Conservation (phyloP, 2,797 vertebrate species). For the Natrix natrix region DNA sequence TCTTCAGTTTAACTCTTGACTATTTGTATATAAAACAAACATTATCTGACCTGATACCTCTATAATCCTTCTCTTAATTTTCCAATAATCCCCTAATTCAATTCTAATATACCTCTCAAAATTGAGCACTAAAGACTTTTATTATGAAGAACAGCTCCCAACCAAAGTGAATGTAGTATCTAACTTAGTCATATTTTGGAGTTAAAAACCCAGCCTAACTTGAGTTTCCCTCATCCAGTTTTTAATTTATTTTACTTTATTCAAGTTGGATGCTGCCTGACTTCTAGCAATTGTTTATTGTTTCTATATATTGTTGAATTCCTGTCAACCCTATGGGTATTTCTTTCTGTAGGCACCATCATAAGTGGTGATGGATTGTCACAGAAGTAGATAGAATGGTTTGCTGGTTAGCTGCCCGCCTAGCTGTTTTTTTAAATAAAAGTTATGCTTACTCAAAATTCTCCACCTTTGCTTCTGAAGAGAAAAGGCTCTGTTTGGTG, state of each 20-base stretch:
- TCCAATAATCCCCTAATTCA: background rate
- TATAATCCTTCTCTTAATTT: background rate
- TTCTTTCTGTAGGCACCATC: background rate
- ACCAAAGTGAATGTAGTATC: background rate
- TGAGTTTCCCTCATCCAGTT: background rate
- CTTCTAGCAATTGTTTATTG: background rate
- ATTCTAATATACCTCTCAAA: background rate
- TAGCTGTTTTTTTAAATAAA: background rate
- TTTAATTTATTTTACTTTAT: background rate
- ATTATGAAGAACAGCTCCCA: background rate
- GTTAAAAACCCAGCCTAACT: background rate
- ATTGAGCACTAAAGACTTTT: background rate
- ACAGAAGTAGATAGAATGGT: background rate
- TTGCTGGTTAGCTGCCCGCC: background rate
- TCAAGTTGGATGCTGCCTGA: background rate
- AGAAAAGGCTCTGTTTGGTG: background rate
- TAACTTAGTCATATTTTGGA: background rate
- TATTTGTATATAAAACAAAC: background rate
- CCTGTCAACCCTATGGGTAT: background rate
- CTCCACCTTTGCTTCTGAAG: background rate
- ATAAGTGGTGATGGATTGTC: background rate
- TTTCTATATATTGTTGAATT: background rate
- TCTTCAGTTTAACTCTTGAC: background rate
- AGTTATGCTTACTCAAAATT: background rate
- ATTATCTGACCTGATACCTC: background rate